A percentile compares a stretch with the other conserved stretches of the same genome.
These are phyloP conservation scores for Sternarchorhynchus goeldii DNA, from an alignment of 2,797 vertebrate genomes.

Conservation along the genomic window DNA sequence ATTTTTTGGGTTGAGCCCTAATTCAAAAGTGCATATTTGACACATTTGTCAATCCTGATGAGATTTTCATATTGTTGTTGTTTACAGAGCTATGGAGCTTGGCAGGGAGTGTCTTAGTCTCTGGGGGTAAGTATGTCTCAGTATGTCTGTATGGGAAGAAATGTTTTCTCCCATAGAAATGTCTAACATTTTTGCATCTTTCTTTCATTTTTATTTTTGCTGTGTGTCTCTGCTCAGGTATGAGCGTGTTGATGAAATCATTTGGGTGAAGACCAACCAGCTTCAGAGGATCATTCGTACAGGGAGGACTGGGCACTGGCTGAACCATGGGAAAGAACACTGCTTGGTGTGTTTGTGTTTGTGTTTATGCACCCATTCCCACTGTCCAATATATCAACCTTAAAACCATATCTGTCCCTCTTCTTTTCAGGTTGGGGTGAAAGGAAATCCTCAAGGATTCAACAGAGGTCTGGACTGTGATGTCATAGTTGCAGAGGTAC, in stretches of 20 bases:
- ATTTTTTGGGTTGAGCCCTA: too few relatives aligned
- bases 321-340: conserved; percentile 94
- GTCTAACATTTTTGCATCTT: too few relatives aligned
- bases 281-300: conserved; percentile 93
- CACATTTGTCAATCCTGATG: neutral
- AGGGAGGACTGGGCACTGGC: conserved; percentile 90
- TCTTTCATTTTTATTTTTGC: neutral
- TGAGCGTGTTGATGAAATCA: conserved; percentile 91
- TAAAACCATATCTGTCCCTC: conserved; percentile 3
- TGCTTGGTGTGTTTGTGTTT: conserved; percentile 78
- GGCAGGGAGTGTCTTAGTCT: conserved; percentile 91
- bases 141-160: too few relatives aligned
- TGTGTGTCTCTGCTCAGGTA: conserved; percentile 73
- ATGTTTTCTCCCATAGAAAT: neutral
- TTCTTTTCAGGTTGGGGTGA: conserved; percentile 84
- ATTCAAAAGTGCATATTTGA: too few relatives aligned
- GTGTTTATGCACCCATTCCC: neutral
- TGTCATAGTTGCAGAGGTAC: conserved; percentile 92
- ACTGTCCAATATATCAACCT: conserved; percentile 2
- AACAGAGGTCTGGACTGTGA: conserved; percentile 93
- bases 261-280: conserved; percentile 97
- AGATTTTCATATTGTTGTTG: conserved; percentile 12
- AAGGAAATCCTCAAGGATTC: conserved; percentile 92
- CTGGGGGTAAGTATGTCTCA: conserved; percentile 83
- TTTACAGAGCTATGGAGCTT: conserved; percentile 88